A percentile compares a stretch with the other conserved stretches of the same genome.
phyloP scores from a whole-genome alignment of 1,140 invertebrate species.

The Campodea augens region DNA sequence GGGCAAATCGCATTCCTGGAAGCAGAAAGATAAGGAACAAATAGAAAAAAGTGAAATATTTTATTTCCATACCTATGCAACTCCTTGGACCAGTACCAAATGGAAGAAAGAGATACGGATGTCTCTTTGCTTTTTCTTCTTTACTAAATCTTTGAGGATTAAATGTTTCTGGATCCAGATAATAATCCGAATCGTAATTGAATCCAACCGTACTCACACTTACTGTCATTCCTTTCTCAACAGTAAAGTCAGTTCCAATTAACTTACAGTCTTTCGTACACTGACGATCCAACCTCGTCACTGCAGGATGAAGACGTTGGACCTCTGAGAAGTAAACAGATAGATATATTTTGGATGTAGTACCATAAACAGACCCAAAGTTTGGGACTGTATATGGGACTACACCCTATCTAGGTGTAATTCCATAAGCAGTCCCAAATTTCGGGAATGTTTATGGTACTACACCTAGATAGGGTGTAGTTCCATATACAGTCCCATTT shows the following conservation, averaged over 20 bases:
- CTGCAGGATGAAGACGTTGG: slow-evolving; percentile 4
- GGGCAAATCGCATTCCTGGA: no score
- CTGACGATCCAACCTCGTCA: neutral
- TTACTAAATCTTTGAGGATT: slow-evolving; percentile 36
- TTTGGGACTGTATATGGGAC: no score
- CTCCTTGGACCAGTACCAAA: slow-evolving; percentile 39
- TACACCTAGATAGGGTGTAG: no score
- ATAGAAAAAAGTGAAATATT: no score
- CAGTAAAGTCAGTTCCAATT: slow-evolving; percentile 6
- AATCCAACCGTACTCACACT: slow-evolving; percentile 24
- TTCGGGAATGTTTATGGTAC: no score
- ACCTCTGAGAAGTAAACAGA: slow-evolving; percentile 8
- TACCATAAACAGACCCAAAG: no score
- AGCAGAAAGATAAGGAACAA: no score
- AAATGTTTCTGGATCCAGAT: slow-evolving; percentile 31
- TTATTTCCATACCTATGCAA: slow-evolving; percentile 43
- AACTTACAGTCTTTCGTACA: slow-evolving; percentile 10
- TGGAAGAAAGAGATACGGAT: slow-evolving; percentile 32
- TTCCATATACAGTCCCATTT: no score
- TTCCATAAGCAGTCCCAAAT: no score
- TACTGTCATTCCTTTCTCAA: slow-evolving; percentile 4
- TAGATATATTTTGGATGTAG: no score
- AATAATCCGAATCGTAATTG: slow-evolving; percentile 33
- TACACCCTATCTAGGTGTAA: no score
- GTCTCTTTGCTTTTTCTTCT: slow-evolving; percentile 29